Conservation (phyloP, 2,113 vertebrate genomes). For the Prunella himalayana region DNA sequence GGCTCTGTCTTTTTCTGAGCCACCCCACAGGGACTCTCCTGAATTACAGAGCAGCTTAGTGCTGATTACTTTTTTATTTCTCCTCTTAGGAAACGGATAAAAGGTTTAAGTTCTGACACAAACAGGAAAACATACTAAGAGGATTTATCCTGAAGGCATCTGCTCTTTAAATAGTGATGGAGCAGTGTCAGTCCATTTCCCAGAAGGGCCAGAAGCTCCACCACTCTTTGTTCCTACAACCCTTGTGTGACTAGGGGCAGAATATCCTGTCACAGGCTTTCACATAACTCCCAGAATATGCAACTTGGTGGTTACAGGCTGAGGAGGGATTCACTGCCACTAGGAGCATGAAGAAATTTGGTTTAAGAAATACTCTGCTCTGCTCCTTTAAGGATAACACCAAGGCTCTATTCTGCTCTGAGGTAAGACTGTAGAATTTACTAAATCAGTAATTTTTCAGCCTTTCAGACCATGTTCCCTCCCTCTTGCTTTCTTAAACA, state of each 20-base stretch:
- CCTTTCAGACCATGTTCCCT: background rate
- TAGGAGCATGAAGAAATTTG: background rate
- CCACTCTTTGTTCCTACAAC: slow-evolving; percentile 46
- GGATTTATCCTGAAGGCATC: slow-evolving; percentile 64
- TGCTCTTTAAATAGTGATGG: slow-evolving; percentile 69
- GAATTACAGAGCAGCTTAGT: background rate
- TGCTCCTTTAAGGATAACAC: slow-evolving; percentile 14
- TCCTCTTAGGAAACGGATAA: slow-evolving; percentile 70
- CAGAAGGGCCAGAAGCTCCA: slow-evolving; percentile 23
- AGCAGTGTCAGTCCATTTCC: slow-evolving; percentile 22
- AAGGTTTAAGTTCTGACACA: slow-evolving; percentile 70
- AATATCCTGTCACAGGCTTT: slow-evolving; percentile 12
- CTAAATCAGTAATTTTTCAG: background rate
- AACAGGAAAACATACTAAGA: slow-evolving; percentile 75
- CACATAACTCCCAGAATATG: background rate
- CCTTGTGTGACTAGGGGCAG: background rate
- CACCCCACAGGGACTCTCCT: background rate
- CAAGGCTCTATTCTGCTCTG: background rate
- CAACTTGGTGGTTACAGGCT: background rate
- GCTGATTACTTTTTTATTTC: slow-evolving; percentile 56
- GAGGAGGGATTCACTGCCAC: background rate
- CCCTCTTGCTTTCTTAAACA: slow-evolving; percentile 1
- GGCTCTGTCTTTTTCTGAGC: background rate
- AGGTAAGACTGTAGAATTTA: slow-evolving; percentile 67
- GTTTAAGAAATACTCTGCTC: background rate